These are phyloP conservation scores for Laupala kohalensis DNA, from an alignment of 1,140 invertebrate genomes.

Conservation along the genomic window DNA sequence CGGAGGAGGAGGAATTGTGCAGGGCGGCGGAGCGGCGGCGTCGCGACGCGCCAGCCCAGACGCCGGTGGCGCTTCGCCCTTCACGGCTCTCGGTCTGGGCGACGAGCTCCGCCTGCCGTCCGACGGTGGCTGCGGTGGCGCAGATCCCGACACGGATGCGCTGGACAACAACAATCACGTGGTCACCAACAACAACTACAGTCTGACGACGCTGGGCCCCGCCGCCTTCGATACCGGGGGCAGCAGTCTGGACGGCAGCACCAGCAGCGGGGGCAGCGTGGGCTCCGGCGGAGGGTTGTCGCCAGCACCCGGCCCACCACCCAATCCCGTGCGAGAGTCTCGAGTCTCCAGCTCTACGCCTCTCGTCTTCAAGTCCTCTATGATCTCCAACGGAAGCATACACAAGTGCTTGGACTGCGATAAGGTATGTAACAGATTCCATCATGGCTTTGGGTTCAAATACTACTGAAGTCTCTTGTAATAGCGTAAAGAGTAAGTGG, in stretches of 20 bases:
- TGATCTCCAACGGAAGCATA: slow-evolving; percentile 20
- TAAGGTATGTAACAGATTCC: too few species aligned
- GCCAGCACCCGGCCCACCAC: too few species aligned
- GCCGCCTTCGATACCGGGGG: background rate
- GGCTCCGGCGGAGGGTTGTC: background rate
- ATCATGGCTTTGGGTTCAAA: too few species aligned
- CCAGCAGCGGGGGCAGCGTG: background rate
- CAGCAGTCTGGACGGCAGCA: background rate
- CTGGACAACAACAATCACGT: background rate
- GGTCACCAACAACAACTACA: background rate
- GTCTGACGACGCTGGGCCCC: background rate
- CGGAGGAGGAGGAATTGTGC: too few species aligned
- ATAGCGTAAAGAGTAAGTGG: too few species aligned
- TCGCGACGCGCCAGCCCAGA: too few species aligned
- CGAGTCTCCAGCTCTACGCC: background rate
- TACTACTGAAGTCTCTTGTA: too few species aligned
- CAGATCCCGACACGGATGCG: slow-evolving; percentile 1
- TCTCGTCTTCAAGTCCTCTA: slow-evolving; percentile 22
- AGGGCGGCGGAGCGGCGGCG: too few species aligned
- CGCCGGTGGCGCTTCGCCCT: background rate
- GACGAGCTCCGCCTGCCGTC: slow-evolving; percentile 11
- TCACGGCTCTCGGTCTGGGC: slow-evolving; percentile 16
- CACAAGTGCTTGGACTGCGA: slow-evolving; percentile 55
- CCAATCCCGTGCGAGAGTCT: slow-evolving; percentile 2
- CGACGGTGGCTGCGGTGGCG: slow-evolving; percentile 14